These are phyloP conservation scores for Caenorhabditis brenneri DNA, from an alignment of 1,140 invertebrate genomes.

Conservation along the genomic window DNA sequence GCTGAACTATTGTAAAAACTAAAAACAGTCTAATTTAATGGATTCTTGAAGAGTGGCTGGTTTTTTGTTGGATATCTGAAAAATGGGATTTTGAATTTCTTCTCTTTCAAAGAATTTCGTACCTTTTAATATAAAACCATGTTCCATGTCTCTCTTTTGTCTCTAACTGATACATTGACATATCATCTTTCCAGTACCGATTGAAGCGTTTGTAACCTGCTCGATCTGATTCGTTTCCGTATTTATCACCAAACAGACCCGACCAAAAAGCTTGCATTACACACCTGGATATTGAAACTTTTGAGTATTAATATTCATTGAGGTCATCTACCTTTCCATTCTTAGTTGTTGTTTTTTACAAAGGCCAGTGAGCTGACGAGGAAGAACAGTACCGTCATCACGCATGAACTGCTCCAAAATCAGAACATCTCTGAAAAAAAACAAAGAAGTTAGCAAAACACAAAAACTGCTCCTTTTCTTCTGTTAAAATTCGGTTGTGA, in stretches of 20 bases:
- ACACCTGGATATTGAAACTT: too few species aligned
- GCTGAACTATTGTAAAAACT: not conserved
- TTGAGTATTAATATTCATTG: not conserved
- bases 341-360: conserved; percentile 65
- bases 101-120: conserved; percentile 6
- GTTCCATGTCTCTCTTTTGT: conserved; percentile 62
- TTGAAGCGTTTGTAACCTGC: conserved; percentile 70
- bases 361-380: conserved; percentile 67
- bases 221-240: conserved; percentile 66
- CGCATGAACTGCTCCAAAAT: conserved; percentile 71
- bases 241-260: conserved; percentile 68
- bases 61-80: conserved; percentile 34
- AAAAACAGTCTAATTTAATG: not conserved
- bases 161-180: conserved; percentile 63
- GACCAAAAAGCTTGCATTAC: conserved; percentile 71
- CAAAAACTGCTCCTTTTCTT: too few species aligned
- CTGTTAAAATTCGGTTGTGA: too few species aligned
- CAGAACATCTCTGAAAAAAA: conserved; percentile 60
- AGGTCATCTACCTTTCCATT: conserved; percentile 57
- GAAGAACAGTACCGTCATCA: conserved; percentile 68
- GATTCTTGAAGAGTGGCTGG: conserved; percentile 15
- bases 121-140: conserved; percentile 70
- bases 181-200: conserved; percentile 69
- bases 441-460: too few species aligned
- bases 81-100: not conserved